These are phyloP conservation scores for Trileptium ribeirensis DNA, from an alignment of 2,888 invertebrate genomes.

Conservation along the genomic window DNA sequence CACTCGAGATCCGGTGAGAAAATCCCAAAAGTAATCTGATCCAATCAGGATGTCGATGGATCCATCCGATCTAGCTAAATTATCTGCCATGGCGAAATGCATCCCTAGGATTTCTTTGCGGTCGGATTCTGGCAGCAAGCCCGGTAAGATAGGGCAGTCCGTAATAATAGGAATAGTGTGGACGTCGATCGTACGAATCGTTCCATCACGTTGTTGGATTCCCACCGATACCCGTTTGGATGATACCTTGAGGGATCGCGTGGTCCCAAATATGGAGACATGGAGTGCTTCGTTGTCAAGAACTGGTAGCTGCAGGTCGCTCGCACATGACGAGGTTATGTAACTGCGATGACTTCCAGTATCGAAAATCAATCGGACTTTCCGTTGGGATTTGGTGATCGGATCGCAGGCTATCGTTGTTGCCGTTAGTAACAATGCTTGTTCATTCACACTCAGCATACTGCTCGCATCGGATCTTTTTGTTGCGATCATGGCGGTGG, in stretches of 20 bases:
- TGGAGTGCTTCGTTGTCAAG: background rate
- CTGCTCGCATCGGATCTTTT: too few species aligned
- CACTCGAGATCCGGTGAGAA: background rate
- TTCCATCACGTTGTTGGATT: background rate
- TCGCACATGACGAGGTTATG: background rate
- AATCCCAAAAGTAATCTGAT: background rate
- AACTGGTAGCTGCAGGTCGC: background rate
- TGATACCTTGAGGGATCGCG: background rate
- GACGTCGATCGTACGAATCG: background rate
- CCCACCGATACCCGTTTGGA: background rate
- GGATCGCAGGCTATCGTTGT: background rate
- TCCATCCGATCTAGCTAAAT: background rate
- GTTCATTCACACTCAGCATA: background rate
- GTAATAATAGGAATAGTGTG: background rate
- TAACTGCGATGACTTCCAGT: background rate
- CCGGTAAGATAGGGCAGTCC: background rate
- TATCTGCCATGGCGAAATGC: background rate
- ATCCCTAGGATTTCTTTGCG: background rate
- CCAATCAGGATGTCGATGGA: background rate
- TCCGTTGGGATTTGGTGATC: background rate
- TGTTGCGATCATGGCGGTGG: too few species aligned
- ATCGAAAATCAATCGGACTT: background rate
- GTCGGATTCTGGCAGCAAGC: background rate
- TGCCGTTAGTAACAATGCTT: background rate
- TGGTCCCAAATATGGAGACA: background rate